These are phyloP conservation scores for Zygogramma bicolorata DNA, from an alignment of 2,888 invertebrate species.

Conservation along the genomic window DNA sequence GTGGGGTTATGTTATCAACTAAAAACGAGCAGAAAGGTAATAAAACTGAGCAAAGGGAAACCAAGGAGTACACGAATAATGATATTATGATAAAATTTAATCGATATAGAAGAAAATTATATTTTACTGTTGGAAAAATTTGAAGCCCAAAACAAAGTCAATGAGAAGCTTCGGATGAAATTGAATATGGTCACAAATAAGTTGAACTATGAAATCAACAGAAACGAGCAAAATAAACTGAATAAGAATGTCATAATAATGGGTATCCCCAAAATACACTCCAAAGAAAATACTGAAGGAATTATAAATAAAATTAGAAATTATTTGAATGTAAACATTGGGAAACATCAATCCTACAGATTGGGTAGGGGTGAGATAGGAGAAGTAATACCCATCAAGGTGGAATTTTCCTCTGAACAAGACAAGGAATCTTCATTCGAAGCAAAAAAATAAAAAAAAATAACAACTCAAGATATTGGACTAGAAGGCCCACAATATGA, in stretches of 20 bases:
- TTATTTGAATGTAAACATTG: neutral
- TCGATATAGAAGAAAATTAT: slow-evolving; percentile 6
- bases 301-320: slow-evolving; percentile 1
- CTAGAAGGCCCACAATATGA: slow-evolving; percentile 1
- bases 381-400: slow-evolving; percentile 12
- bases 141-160: slow-evolving; percentile 8
- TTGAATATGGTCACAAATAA: slow-evolving; percentile 2
- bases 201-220: neutral
- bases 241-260: neutral
- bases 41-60: neutral
- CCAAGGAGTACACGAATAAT: slow-evolving; percentile 1
- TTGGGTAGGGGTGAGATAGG: slow-evolving; percentile 11
- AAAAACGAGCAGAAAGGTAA: neutral
- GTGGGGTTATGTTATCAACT: neutral
- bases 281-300: neutral
- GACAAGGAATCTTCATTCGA: neutral
- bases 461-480: slow-evolving; percentile 9
- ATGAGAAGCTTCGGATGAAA: slow-evolving; percentile 2
- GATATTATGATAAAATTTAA: neutral
- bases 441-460: slow-evolving; percentile 11
- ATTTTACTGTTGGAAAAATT: slow-evolving; percentile 31
- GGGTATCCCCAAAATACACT: neutral
- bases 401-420: slow-evolving; percentile 7
- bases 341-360: slow-evolving; percentile 1
- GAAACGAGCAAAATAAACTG: neutral